Conservation (phyloP, 2,113 vertebrate species). For the Rissa tridactyla region DNA sequence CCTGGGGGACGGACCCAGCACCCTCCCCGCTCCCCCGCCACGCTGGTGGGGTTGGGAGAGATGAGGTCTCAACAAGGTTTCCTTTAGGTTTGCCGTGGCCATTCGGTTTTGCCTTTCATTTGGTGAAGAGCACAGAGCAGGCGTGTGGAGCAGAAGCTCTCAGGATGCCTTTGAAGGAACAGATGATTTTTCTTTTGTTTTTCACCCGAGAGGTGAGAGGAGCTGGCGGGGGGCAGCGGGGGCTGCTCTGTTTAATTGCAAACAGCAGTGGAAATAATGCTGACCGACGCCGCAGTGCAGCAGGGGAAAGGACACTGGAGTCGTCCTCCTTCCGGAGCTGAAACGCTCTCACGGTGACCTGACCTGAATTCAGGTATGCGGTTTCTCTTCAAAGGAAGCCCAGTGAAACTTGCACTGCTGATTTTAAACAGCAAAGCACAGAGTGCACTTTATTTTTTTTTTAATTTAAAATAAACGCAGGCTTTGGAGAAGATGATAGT, state of each 20-base stretch:
- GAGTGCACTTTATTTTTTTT: neutral
- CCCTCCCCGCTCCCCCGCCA: rapidly evolving
- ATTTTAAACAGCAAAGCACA: neutral
- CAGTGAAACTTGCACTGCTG: neutral
- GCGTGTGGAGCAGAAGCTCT: neutral
- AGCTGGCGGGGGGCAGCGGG: neutral
- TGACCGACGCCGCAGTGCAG: rapidly evolving
- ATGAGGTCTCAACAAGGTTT: rapidly evolving
- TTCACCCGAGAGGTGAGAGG: neutral
- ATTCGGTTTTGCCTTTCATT: neutral
- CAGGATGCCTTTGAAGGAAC: neutral
- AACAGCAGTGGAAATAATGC: neutral
- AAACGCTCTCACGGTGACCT: neutral
- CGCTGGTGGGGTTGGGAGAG: neutral
- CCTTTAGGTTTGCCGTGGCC: rapidly evolving
- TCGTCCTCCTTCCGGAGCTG: neutral
- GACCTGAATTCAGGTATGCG: neutral
- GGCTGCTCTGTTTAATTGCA: neutral
- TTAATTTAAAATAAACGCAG: neutral
- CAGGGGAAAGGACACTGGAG: neutral
- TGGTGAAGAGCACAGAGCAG: neutral
- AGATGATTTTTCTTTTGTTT: neutral
- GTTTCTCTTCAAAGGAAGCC: neutral
- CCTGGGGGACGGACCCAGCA: neutral
- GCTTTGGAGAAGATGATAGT: neutral